Percentiles rank a stretch among this genome's conserved stretches.
Conservation (phyloP, 2,888 invertebrate genomes). For the Amphipyra tragopoginis region DNA sequence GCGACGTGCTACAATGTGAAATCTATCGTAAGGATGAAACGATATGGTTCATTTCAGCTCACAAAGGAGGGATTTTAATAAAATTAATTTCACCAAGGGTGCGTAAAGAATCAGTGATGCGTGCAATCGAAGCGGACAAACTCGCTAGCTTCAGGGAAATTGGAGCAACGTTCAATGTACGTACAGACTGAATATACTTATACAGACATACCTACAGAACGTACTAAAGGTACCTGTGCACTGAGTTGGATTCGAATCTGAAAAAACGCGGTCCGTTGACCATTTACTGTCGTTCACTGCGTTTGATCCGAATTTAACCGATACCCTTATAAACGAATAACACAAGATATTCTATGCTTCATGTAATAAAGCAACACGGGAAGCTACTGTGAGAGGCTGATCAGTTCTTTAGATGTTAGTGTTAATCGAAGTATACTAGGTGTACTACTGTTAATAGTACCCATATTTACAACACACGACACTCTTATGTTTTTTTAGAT, state of each 20-base stretch:
- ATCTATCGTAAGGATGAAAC: neutral
- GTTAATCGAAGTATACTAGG: too few relatives aligned
- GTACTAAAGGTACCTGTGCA: neutral
- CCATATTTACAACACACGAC: too few relatives aligned
- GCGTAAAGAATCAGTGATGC: constrained; percentile 69
- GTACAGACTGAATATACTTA: neutral
- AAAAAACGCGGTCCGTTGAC: neutral
- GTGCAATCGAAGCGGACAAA: constrained; percentile 61
- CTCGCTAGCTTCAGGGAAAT: constrained; percentile 54
- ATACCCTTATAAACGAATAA: too few relatives aligned
- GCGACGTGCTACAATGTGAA: constrained; percentile 14
- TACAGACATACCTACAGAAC: neutral
- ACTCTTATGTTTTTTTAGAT: too few relatives aligned
- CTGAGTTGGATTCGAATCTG: neutral
- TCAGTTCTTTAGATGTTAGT: too few relatives aligned
- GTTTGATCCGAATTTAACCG: neutral
- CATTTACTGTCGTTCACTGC: too few relatives aligned
- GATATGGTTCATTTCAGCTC: constrained; percentile 53
- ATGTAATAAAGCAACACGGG: too few relatives aligned
- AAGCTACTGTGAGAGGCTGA: too few relatives aligned
- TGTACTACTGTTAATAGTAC: too few relatives aligned
- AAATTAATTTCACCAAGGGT: constrained; percentile 74
- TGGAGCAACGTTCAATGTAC: constrained; percentile 22
- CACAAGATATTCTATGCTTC: neutral
- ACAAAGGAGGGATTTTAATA: constrained; percentile 63